These are phyloP conservation scores for Scaptomyza cyrtandrae DNA, from an alignment of 2,888 invertebrate species.

Conservation along the genomic window DNA sequence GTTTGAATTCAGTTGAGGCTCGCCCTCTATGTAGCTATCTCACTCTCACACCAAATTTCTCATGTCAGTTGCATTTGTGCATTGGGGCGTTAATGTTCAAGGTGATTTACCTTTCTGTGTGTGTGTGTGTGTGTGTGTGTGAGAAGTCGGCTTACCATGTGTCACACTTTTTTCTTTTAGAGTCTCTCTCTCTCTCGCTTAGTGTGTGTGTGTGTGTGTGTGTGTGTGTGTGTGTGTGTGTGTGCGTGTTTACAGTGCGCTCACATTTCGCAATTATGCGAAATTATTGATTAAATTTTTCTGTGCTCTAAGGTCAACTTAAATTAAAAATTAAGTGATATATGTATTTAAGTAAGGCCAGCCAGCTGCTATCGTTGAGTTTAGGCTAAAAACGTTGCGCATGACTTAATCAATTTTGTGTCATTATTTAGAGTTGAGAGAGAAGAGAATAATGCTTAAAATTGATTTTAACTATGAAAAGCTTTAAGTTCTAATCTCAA, in stretches of 20 bases:
- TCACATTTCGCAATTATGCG: constrained; percentile 76
- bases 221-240: constrained; percentile 7
- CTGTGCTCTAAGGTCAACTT: constrained; percentile 73
- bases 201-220: constrained; percentile 5
- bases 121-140: constrained; percentile 18
- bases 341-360: constrained; percentile 21
- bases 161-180: constrained; percentile 51
- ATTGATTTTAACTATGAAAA: neutral
- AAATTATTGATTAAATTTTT: constrained; percentile 81
- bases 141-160: constrained; percentile 52
- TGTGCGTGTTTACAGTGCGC: too few species aligned
- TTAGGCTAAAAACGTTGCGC: constrained; percentile 55
- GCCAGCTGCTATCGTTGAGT: constrained; percentile 40
- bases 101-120: constrained; percentile 69
- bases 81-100: constrained; percentile 82
- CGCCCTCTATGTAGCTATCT: constrained; percentile 29
- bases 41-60: constrained; percentile 51
- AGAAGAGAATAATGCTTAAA: neutral
- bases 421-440: constrained; percentile 28
- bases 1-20: constrained; percentile 53
- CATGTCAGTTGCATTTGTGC: constrained; percentile 72
- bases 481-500: neutral
- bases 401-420: constrained; percentile 53
- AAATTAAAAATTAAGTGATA: constrained; percentile 64
- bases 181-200: constrained; percentile 7